Base-by-base conservation (phyloP, 2,113 vertebrate genomes). In the Eptesicus fuscus region DNA sequence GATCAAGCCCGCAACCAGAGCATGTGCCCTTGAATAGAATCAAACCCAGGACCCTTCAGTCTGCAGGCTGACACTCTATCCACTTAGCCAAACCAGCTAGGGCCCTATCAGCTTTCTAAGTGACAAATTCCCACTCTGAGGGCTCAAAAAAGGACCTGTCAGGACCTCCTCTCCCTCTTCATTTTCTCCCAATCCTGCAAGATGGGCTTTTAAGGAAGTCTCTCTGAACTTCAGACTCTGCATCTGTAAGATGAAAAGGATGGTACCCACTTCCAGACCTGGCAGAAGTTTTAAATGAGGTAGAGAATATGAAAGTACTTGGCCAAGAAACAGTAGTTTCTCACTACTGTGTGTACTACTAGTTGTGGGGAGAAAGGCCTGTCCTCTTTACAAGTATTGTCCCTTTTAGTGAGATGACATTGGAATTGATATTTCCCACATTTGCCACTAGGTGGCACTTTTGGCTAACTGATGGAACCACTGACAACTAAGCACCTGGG, bases 391-490 rank as follows among this genome's bases (percentile, higher is more conserved):
- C 37, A 78, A 77, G 65, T 40, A 74, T 37, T 61, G 14, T 59
- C n/a, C 49, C 18, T 63, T 32, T 90, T 10, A 14, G 10, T 70
- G 44, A 85, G 94, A 87, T 44, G 23, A 10, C 65, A 53, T 74
- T 61, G 7, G 53, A 92, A 49, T 16, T 35, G 51, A 37, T 59
- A 23, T 85, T 14, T 18, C 78, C 53, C 0, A 0, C 16, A 35
- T 12, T 1, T 17, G 73, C 93, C 96, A 85, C 73, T 65, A 95
- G 90, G 53, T 93, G 95, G 87, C 95, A 71, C 42, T 88, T 83
- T 8, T 35, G n/a, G 47, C 47, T 63, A 73, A 90, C n/a, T 37
- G n/a, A 40, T 28, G 32, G 32, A 22, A 78, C 10, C 32, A 42
- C 2, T 22, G 32, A 61, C 61, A 82, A 13, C 12, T 63, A 40